Conservation (phyloP, 92 coral and sea anemone species). For the Metridium senile region DNA sequence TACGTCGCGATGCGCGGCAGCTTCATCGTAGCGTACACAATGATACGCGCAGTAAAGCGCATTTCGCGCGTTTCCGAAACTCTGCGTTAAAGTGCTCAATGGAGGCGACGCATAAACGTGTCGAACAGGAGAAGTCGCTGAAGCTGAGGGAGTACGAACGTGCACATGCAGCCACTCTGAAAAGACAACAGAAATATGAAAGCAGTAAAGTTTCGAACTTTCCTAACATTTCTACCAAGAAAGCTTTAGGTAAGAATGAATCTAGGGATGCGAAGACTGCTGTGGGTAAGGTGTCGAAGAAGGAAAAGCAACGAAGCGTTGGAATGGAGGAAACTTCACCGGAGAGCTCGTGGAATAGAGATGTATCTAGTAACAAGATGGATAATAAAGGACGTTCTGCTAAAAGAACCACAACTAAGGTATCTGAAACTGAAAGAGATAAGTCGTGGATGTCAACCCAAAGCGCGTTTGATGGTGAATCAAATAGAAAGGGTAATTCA, state of each 20-base stretch:
- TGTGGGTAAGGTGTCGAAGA: not conserved
- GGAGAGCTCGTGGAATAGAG: not conserved
- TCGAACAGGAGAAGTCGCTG: constrained; percentile 56
- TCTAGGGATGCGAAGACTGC: not conserved
- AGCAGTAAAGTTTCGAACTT: constrained; percentile 3
- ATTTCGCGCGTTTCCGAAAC: constrained; percentile 66
- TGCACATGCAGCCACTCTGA: constrained; percentile 19
- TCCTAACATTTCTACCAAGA: constrained; percentile 6
- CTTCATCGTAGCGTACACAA: constrained; percentile 66
- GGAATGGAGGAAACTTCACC: not conserved
- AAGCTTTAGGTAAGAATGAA: not conserved
- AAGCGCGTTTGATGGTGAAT: not conserved
- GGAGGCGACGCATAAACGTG: constrained; percentile 35
- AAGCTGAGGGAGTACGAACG: constrained; percentile 54
- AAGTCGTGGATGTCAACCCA: not conserved
- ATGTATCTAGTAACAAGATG: not conserved
- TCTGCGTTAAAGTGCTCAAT: constrained; percentile 57
- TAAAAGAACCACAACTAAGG: not conserved
- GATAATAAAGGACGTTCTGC: too few species aligned
- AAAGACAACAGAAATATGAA: constrained; percentile 24
- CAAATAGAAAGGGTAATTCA: not conserved
- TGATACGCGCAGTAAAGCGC: constrained; percentile 63
- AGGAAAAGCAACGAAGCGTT: not conserved
- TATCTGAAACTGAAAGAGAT: not conserved
- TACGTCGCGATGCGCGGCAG: constrained; percentile 76